Conservation (phyloP, 2,888 invertebrate species). For the Polylopha cassiicola region DNA sequence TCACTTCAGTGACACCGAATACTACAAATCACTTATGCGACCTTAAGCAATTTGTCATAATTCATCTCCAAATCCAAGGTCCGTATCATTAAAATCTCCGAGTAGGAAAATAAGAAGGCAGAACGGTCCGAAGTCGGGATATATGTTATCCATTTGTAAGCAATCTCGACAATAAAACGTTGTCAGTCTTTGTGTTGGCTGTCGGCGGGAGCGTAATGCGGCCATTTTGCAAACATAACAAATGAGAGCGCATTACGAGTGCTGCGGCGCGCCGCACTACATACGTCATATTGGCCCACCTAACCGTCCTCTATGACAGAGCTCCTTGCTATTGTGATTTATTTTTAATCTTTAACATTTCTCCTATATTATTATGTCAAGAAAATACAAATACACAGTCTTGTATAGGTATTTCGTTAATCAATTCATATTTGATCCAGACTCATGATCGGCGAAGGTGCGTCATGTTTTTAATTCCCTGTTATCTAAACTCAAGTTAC, state of each 20-base stretch:
- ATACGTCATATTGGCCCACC: slow-evolving; percentile 40
- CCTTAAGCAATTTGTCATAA: no score
- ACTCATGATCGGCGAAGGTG: no score
- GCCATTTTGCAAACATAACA: slow-evolving; percentile 66
- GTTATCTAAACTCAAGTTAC: no score
- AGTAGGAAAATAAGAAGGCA: slow-evolving; percentile 29
- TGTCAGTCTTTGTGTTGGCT: slow-evolving; percentile 61
- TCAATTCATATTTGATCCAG: no score
- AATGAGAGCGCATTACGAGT: slow-evolving; percentile 63
- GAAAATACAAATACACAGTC: no score
- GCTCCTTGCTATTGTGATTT: no score
- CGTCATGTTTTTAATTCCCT: no score
- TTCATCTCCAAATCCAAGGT: slow-evolving; percentile 6
- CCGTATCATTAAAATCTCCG: slow-evolving; percentile 22
- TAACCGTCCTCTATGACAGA: no score
- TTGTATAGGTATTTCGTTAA: no score
- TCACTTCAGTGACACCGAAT: no score
- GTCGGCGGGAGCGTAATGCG: slow-evolving; percentile 52
- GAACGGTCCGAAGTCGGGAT: slow-evolving; percentile 39
- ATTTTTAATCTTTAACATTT: no score
- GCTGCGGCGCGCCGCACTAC: slow-evolving; percentile 39
- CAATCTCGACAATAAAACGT: slow-evolving; percentile 66
- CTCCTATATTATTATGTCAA: no score
- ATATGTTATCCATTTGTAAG: slow-evolving; percentile 64
- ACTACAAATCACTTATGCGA: background rate